phyloP scores from a whole-genome alignment of 2,888 invertebrate genomes.

The Drosophila longiperda region DNA sequence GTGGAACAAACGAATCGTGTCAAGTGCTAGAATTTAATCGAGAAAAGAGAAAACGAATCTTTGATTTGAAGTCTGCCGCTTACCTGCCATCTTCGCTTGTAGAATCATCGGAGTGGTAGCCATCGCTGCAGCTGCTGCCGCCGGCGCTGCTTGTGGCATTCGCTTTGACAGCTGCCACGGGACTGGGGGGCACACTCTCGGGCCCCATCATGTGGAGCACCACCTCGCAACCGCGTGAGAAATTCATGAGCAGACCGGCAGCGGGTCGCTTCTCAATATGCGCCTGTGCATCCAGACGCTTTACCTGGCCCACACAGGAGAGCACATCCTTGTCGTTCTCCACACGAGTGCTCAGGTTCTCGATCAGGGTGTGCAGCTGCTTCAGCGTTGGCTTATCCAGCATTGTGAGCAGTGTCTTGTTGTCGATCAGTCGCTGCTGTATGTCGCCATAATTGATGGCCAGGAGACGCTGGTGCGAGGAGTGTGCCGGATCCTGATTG shows the following conservation, averaged over 20 bases:
- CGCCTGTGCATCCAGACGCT: conserved; percentile 88
- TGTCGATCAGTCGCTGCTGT: conserved; percentile 95
- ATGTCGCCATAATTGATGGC: conserved; percentile 94
- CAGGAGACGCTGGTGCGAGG: conserved; percentile 95
- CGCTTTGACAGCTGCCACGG: conserved; percentile 68
- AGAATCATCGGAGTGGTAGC: conserved; percentile 93
- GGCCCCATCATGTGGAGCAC: conserved; percentile 91
- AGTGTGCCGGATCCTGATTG: conserved; percentile 91
- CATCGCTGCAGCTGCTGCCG: conserved; percentile 89
- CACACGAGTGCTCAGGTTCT: conserved; percentile 91
- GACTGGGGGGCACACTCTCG: conserved; percentile 85
- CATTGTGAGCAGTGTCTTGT: conserved; percentile 94
- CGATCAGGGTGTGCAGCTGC: conserved; percentile 89
- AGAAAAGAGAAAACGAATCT: conserved; percentile 22
- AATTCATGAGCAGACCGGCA: conserved; percentile 90
- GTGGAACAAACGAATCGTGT: conserved; percentile 36
- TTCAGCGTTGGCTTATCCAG: conserved; percentile 93
- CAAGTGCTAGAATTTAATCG: conserved; percentile 47
- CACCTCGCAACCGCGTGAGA: conserved; percentile 90
- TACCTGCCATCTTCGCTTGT: conserved; percentile 84
- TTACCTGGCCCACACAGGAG: conserved; percentile 89
- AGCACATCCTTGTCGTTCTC: conserved; percentile 96
- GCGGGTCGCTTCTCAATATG: conserved; percentile 88
- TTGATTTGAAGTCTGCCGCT: conserved; percentile 26
- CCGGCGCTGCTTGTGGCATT: conserved; percentile 79